Evolutionary conservation across 1,140 invertebrate genomes (phyloP), one percentile per base, ranked within the genome.

Genomic region (Spodoptera litura): DNA sequence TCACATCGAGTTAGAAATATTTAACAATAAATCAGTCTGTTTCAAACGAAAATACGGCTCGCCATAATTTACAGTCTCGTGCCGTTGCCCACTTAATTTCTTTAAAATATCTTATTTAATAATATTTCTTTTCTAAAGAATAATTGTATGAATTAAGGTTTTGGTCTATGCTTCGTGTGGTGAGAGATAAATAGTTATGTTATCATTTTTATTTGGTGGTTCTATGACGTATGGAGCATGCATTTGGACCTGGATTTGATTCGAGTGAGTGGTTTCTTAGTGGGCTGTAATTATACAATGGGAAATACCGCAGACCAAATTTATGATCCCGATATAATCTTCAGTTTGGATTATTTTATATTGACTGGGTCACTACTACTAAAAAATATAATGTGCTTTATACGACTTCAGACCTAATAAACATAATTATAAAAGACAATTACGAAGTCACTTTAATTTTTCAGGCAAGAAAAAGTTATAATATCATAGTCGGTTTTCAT

Each of bases 61-160:
- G 58, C 61, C 68, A 59, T 74, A 82, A 82, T 79, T 73, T 62
- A 82, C 71, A 78, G 66, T 70, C 68, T 78, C 78, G 78, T 82
- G 74, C 44, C 27, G n/a, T 59, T 38, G 13, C 49, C 49, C 49
- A 55, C 31, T 61, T 64, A 76, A 77, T 68, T 77, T 77, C 62
- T 52, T 64, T 76, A 27, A 74, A 77, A 49, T 49, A 77, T 68
- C 52, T 77, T 68, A 56, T 56, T 66, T 68, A 52, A 55, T 64
- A 6, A 66, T 51, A 27, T 35, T 27, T 61, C 49, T 52, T 74
- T 58, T 35, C 15, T 4, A 2, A 51, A 25, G 6, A 49, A n/a
- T 8, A 61, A 31, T 38, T 12, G 31, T 61, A 2, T 13, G 27
- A 13, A 38, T 3, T 5, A 31, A 9, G 59, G 20, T n/a, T 58